Evolutionary conservation across 2,797 vertebrate species (phyloP).

Genomic region (Simalia tracyae): DNA sequence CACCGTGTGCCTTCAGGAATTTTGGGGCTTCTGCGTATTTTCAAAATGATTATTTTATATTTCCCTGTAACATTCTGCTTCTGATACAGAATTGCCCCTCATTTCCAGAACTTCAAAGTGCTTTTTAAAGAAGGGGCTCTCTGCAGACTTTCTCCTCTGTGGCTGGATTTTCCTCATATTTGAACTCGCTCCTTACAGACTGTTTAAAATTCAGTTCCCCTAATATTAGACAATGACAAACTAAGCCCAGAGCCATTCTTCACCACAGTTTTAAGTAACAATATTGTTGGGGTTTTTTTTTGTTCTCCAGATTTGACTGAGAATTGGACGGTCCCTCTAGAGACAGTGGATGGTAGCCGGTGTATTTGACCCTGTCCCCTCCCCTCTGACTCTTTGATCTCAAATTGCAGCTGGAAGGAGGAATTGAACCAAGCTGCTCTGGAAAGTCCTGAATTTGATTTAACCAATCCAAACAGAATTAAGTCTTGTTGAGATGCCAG

Average conservation of each 20-base stretch:
- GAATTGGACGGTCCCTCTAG: slow-evolving; percentile 48
- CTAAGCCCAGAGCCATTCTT: slow-evolving; percentile 51
- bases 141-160: neutral
- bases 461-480: slow-evolving; percentile 48
- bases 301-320: slow-evolving; percentile 47
- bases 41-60: neutral
- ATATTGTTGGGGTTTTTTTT: too few relatives aligned
- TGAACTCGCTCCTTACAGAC: neutral
- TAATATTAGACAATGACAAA: slow-evolving; percentile 42
- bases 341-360: slow-evolving; percentile 1
- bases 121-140: neutral
- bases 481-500: slow-evolving; percentile 24
- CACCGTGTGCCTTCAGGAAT: neutral
- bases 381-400: slow-evolving; percentile 30
- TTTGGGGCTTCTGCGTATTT: neutral
- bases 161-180: slow-evolving; percentile 19
- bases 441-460: slow-evolving; percentile 49
- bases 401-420: slow-evolving; percentile 46
- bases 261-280: slow-evolving; percentile 11
- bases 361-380: slow-evolving; percentile 3
- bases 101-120: neutral
- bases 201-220: slow-evolving; percentile 19
- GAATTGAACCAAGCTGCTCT: slow-evolving; percentile 31
- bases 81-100: neutral
- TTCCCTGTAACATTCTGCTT: neutral